Conservation (phyloP, 2,797 vertebrate genomes). For the Poecilia velifera region DNA sequence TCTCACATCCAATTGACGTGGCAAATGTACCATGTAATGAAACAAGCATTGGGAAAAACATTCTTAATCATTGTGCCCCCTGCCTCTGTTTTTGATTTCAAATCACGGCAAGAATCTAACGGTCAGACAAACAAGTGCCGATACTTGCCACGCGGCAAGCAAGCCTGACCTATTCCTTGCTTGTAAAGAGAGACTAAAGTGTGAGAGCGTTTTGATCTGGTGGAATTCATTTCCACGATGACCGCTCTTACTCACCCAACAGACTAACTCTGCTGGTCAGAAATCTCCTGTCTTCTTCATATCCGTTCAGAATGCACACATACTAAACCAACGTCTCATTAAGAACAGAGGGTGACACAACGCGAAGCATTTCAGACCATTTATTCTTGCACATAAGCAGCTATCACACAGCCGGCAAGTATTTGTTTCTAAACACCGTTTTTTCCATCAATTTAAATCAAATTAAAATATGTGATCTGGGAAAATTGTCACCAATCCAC, state of each 20-base stretch:
- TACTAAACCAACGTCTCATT: slow-evolving; percentile 15
- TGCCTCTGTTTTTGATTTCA: slow-evolving; percentile 39
- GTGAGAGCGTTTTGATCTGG: not conserved
- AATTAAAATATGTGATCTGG: slow-evolving; percentile 53
- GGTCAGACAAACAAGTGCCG: slow-evolving; percentile 20
- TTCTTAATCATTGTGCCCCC: not conserved
- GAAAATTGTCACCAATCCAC: slow-evolving; percentile 21
- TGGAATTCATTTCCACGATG: slow-evolving; percentile 22
- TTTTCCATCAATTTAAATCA: slow-evolving; percentile 40
- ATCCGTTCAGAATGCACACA: slow-evolving; percentile 3
- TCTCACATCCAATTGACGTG: not conserved
- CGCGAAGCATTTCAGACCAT: slow-evolving; percentile 13
- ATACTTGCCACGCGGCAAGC: slow-evolving; percentile 22
- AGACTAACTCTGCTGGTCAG: not conserved
- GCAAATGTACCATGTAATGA: not conserved
- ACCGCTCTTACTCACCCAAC: slow-evolving; percentile 3
- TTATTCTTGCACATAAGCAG: not conserved
- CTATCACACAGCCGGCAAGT: not conserved
- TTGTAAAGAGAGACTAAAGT: slow-evolving; percentile 23
- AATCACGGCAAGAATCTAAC: slow-evolving; percentile 21
- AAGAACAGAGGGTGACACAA: slow-evolving; percentile 22
- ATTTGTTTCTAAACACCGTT: slow-evolving; percentile 41
- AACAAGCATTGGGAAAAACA: not conserved
- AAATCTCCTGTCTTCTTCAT: not conserved
- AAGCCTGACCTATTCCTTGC: slow-evolving; percentile 6